Evolutionary conservation across 2,888 invertebrate species (phyloP), one percentile per base, ranked within the genome.

Genomic region (Panzeria rudis): DNA sequence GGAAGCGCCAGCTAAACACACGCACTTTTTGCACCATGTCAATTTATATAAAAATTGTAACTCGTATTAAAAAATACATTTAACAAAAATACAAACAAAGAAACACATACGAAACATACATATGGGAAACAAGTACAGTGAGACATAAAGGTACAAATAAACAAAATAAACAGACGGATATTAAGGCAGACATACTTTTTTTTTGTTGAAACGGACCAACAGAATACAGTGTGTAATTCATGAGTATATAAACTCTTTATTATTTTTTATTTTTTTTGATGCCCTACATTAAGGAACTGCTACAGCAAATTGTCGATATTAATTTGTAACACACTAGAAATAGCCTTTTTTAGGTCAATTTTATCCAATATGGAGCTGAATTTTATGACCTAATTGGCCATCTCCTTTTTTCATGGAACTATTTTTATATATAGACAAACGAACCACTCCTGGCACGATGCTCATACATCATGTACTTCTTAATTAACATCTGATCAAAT

Each of bases 21-120:
- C 84, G 84, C 84, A 85, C 77, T 85, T 85, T 78, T 85, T 85
- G 81, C 77, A 62, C 73, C 62, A 77, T 72, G 81, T 72, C 80
- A 84, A 77, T 84, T 84, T 80, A 61, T 76, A 84, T 76, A 80
- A 84, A 84, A 76, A 76, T 73, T 83, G 64, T 73, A 72, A 62
- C 44, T 56, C 6, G 56, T 72, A 80, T 72, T 64, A 71, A 75
- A 38, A 52, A 69, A 73, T n/a, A 50, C n/a, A 29, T 11, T 20
- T 7, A n/a, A 47, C 23, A 56, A 44, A 44, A 68, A 69, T 15
- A 29, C 17, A 23, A 44, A 44, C 41, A 47, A n/a, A 41, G 1
- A 2, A 29, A 25, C 32, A 9, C 4, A 44, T 44, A 15, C 47
- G 41, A n/a, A 64, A 47, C 7, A 56, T 50, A n/a, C n/a, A n/a